Conservation (phyloP, 2,797 vertebrate genomes). For the Erpetoichthys calabaricus region DNA sequence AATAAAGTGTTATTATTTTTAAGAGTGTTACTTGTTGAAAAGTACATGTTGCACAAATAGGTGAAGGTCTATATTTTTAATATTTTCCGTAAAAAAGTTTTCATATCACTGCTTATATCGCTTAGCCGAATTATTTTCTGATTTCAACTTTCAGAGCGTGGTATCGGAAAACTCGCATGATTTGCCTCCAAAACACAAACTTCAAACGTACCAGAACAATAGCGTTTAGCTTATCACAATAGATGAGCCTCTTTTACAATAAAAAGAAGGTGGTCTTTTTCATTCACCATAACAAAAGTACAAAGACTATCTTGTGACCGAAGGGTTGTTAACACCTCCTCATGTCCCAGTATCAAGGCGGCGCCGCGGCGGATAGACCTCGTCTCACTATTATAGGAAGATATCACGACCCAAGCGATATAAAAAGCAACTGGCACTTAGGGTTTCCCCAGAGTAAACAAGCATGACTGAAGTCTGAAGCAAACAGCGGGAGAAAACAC, state of each 20-base stretch:
- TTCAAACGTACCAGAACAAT: slow-evolving; percentile 44
- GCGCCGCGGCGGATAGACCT: slow-evolving; percentile 44
- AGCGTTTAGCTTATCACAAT: slow-evolving; percentile 26
- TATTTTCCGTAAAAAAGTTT: too few species aligned
- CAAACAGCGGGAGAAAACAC: too few species aligned
- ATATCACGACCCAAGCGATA: slow-evolving; percentile 26
- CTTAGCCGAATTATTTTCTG: too few species aligned
- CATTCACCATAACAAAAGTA: slow-evolving; percentile 70
- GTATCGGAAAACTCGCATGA: slow-evolving; percentile 31
- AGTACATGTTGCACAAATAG: too few species aligned
- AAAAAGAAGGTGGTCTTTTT: slow-evolving; percentile 31
- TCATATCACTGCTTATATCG: too few species aligned
- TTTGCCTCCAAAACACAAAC: slow-evolving; percentile 47
- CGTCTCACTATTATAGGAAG: slow-evolving; percentile 28
- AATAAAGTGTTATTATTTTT: too few species aligned
- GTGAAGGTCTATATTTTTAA: too few species aligned
- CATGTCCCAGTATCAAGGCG: slow-evolving; percentile 28
- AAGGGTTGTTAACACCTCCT: slow-evolving; percentile 50
- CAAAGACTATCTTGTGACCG: slow-evolving; percentile 53
- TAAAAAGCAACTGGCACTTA: slow-evolving; percentile 15
- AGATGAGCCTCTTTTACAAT: slow-evolving; percentile 25
- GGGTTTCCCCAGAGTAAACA: slow-evolving; percentile 19
- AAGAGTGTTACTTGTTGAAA: too few species aligned
- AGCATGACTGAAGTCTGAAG: slow-evolving; percentile 17
- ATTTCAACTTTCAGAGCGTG: too few species aligned